phyloP scores from a whole-genome alignment of 2,113 vertebrate genomes.

The Alectura lathami region DNA sequence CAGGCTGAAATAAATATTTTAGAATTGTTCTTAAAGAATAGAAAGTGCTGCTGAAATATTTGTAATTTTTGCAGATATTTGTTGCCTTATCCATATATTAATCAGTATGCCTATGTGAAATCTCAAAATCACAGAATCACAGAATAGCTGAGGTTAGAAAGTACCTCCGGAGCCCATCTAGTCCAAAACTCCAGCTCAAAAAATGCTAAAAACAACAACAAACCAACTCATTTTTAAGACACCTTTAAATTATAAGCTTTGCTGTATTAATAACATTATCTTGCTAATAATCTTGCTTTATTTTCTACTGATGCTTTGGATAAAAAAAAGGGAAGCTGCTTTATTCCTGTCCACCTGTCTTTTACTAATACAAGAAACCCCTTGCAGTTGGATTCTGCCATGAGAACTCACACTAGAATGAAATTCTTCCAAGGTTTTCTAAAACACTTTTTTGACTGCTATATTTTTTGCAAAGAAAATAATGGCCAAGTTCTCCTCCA shows the following conservation, averaged over 20 bases:
- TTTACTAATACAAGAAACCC: not conserved
- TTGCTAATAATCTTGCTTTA: not conserved
- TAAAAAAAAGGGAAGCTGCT: rapidly evolving
- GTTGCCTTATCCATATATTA: not conserved
- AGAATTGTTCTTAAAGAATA: not conserved
- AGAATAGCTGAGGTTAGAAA: not conserved
- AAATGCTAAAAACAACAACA: not conserved
- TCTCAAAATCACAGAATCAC: not conserved
- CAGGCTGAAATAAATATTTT: not conserved
- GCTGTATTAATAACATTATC: not conserved
- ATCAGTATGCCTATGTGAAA: not conserved
- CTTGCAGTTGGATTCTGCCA: not conserved
- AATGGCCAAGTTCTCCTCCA: not conserved
- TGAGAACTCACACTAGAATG: rapidly evolving
- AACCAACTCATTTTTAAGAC: not conserved
- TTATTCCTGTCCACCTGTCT: rapidly evolving
- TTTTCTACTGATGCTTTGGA: not conserved
- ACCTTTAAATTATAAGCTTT: not conserved
- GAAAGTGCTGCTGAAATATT: not conserved
- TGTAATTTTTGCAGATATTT: not conserved
- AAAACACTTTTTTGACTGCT: not conserved
- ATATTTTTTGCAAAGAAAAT: not conserved
- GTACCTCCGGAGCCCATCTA: not conserved
- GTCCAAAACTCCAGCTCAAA: not conserved
- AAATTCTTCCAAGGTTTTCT: not conserved